Conservation (phyloP, 2,113 vertebrate species). For the Melanerpes aurifrons region DNA sequence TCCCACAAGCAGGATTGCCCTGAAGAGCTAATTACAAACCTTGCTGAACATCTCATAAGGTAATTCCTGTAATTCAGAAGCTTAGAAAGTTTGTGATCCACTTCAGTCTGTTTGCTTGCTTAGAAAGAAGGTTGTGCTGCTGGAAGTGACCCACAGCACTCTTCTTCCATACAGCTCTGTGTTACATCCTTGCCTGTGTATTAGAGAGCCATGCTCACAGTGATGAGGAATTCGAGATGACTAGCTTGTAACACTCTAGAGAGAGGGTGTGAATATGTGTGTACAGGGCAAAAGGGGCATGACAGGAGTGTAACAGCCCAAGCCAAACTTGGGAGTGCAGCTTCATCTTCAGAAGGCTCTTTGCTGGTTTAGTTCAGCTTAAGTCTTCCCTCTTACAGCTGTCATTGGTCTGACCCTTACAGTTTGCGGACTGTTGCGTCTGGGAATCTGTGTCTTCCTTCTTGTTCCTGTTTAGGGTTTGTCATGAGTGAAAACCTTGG, state of each 20-base stretch:
- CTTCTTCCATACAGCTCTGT: background rate
- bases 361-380: background rate
- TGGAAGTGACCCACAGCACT: background rate
- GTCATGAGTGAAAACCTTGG: background rate
- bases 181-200: background rate
- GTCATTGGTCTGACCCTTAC: background rate
- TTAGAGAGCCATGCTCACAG: background rate
- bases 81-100: background rate
- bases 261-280: background rate
- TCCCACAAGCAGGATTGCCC: constrained; percentile 85
- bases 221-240: background rate
- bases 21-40: constrained; percentile 88
- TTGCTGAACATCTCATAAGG: constrained; percentile 87
- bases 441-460: background rate
- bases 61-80: constrained; percentile 48
- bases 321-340: background rate
- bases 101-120: background rate
- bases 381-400: background rate
- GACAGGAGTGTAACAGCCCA: background rate
- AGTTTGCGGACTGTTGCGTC: background rate
- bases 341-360: background rate
- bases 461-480: background rate
- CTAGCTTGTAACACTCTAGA: background rate
- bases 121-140: background rate
- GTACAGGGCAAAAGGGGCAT: background rate